These are phyloP conservation scores for Cryptomyrus ogoouensis DNA, from an alignment of 2,113 vertebrate species.

Conservation along the genomic window DNA sequence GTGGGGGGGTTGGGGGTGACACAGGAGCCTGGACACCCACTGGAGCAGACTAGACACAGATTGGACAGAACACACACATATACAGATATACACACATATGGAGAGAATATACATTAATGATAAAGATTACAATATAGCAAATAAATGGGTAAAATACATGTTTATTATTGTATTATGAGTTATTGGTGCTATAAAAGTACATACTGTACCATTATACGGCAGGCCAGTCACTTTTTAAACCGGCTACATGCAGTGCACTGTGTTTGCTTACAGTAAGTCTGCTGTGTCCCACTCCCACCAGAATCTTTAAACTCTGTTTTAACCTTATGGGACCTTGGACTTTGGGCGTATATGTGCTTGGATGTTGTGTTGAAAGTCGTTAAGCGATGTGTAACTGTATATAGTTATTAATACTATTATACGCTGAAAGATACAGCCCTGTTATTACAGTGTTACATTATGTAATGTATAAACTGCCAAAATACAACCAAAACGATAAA, in stretches of 20 bases:
- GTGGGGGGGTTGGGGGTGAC: slow-evolving; percentile 25
- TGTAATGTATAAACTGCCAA: background rate
- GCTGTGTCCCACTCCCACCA: background rate
- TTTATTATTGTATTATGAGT: background rate
- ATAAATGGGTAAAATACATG: background rate
- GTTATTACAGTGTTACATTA: background rate
- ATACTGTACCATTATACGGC: background rate
- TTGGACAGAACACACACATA: background rate
- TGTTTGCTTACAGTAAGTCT: background rate
- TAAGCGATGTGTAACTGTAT: background rate
- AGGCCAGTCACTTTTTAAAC: background rate
- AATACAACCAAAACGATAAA: background rate
- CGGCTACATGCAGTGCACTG: background rate
- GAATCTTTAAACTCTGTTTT: background rate
- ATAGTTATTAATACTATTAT: background rate
- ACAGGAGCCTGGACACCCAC: background rate
- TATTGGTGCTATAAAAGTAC: background rate
- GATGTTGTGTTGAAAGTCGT: background rate
- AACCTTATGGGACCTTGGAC: background rate
- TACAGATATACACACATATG: background rate
- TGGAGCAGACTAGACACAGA: background rate
- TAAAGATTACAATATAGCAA: background rate
- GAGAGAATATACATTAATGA: background rate
- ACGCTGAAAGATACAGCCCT: background rate
- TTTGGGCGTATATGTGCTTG: background rate